Evolutionary conservation across 2,888 invertebrate genomes (phyloP).

Genomic region (Rhyacophila evoluta): DNA sequence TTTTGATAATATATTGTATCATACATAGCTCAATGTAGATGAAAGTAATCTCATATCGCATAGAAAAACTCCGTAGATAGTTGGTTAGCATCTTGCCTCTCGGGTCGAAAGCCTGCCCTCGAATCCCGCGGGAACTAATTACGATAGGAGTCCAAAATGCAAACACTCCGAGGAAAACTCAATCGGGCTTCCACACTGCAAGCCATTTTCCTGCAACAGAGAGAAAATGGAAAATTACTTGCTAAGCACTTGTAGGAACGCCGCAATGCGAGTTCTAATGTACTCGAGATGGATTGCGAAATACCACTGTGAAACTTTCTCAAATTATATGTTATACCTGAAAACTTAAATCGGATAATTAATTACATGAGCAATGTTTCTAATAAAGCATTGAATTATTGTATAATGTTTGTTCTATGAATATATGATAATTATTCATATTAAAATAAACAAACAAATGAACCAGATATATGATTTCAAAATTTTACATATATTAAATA

Average conservation of each 20-base stretch:
- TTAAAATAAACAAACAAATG: no score
- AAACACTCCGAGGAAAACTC: conserved; percentile 30
- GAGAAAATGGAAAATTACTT: conserved; percentile 15
- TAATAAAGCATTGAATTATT: no score
- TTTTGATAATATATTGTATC: no score
- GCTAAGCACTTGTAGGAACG: background rate
- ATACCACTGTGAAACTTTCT: background rate
- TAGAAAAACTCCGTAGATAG: background rate
- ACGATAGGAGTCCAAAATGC: conserved; percentile 30
- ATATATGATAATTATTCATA: no score
- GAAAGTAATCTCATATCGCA: no score
- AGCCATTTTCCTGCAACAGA: background rate
- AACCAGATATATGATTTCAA: no score
- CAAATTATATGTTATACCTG: no score
- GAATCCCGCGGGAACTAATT: conserved; percentile 34
- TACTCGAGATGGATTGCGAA: background rate
- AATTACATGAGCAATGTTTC: no score
- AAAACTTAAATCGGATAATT: no score
- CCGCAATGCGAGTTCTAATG: background rate
- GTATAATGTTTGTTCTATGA: no score
- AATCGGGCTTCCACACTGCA: background rate
- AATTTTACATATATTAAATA: no score
- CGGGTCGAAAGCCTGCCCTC: background rate
- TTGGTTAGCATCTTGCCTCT: background rate
- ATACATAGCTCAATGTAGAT: no score